Evolutionary conservation across 1,140 invertebrate genomes (phyloP).

Genomic region (Lepidurus couesii): DNA sequence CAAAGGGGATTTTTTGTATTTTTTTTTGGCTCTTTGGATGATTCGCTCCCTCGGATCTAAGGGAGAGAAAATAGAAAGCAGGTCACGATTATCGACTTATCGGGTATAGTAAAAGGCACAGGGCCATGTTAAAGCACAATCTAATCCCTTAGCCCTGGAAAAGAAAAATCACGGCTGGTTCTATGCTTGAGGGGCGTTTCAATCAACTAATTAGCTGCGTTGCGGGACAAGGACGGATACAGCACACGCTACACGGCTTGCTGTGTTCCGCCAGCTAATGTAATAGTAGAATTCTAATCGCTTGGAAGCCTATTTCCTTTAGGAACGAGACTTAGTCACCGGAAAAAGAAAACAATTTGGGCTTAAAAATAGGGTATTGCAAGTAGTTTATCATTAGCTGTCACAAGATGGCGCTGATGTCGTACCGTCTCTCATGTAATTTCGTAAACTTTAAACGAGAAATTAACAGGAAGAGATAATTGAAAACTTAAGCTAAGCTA

Average conservation of each 20-base stretch:
- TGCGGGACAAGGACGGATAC: not conserved
- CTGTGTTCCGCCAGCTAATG: not conserved
- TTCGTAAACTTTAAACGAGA: too few relatives aligned
- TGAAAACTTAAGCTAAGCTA: too few relatives aligned
- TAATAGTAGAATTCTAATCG: not conserved
- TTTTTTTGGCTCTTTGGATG: too few relatives aligned
- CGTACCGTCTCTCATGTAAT: too few relatives aligned
- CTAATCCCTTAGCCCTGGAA: not conserved
- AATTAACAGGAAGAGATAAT: too few relatives aligned
- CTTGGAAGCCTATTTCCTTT: too few relatives aligned
- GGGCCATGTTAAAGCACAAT: not conserved
- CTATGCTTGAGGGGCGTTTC: not conserved
- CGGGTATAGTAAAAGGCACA: not conserved
- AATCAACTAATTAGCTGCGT: not conserved
- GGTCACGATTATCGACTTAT: not conserved
- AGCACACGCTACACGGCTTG: not conserved
- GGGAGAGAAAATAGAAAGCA: slow-evolving; percentile 15
- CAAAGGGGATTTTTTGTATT: not conserved
- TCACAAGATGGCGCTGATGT: too few relatives aligned
- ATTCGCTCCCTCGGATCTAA: too few relatives aligned
- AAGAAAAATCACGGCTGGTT: slow-evolving; percentile 4
- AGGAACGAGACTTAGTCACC: too few relatives aligned
- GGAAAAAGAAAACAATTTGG: too few relatives aligned
- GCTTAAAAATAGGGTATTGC: too few relatives aligned
- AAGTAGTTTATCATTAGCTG: too few relatives aligned